Base-by-base conservation (phyloP, 35 echinoderm and acorn worm genomes). In the Acanthaster planci region DNA sequence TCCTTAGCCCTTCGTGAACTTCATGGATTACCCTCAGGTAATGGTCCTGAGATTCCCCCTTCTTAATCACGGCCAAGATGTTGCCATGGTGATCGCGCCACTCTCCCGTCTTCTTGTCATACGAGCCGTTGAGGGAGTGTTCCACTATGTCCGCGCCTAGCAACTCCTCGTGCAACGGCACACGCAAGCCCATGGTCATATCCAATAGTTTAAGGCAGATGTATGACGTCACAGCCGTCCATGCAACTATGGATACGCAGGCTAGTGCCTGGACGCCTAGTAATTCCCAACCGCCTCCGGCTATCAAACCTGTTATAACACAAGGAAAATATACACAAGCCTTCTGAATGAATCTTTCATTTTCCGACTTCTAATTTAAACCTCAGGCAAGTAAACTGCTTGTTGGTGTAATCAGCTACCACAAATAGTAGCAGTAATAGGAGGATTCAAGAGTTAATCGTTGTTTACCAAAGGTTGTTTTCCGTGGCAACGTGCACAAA, bases 101-200 rank as follows among this genome's bases (percentile, higher is more conserved):
- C 76, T 93, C 76, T 5, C 92, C 89, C 8, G 92, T 94, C 6
- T 27, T 36, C 58, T 86, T 89, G 34, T 94, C 79, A 56, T 86
- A 99, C 5, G 88, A 84, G 18, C 96, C 96, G 31, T 94, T 87
- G 21, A 99, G 76, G 1, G 83, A 86, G 78, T 99, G 96, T 67
- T 99, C 92, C 9, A 94, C 92, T 14, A 99, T 52, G 52, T 99
- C 96, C 40, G 96, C 96, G 5, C 96, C 96, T 0, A 99, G 81
- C 0, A 99, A 82, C 52, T 99, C 96, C 60, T 99, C 96, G 57
- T 94, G 91, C 30, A 94, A 82, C 0, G 96, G 86, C 55, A 99
- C 89, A 5, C 96, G 88, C 14, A 99, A 78, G 37, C 96, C 96
- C 37, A 99, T 86, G 8, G 92, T 92, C 1, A 94, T 2, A 40